These are phyloP conservation scores for Spicauda simplicius DNA, from an alignment of 2,888 invertebrate species.

Conservation along the genomic window DNA sequence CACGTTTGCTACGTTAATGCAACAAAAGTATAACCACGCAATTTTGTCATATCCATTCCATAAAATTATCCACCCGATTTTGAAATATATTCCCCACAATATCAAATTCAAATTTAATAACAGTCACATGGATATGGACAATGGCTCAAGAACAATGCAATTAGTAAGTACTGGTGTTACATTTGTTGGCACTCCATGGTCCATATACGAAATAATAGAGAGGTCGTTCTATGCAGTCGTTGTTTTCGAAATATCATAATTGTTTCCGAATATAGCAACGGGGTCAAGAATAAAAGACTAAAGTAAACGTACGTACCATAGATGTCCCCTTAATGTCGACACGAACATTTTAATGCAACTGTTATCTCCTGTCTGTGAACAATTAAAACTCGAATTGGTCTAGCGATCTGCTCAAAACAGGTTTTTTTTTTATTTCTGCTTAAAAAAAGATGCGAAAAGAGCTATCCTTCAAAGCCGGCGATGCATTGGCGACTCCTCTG, in stretches of 20 bases:
- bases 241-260: slow-evolving; percentile 37
- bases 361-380: slow-evolving; percentile 12
- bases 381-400: background rate
- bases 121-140: slow-evolving; percentile 42
- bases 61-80: no score
- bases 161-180: slow-evolving; percentile 49
- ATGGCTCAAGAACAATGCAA: slow-evolving; percentile 67
- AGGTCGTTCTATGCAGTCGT: slow-evolving; percentile 21
- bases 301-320: slow-evolving; percentile 39
- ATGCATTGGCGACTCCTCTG: no score
- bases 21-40: no score
- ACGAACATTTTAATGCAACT: slow-evolving; percentile 24
- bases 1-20: no score
- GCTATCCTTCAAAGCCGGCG: no score
- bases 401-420: background rate
- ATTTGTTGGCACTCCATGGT: slow-evolving; percentile 11
- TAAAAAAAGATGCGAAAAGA: no score
- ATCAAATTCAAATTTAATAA: slow-evolving; percentile 1
- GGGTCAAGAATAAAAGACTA: slow-evolving; percentile 45
- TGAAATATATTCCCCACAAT: no score
- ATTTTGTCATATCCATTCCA: no score
- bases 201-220: slow-evolving; percentile 22
- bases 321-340: slow-evolving; percentile 31
- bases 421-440: background rate
- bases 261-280: slow-evolving; percentile 39